Evolutionary conservation across 2,113 vertebrate genomes (phyloP).

Genomic region (Dromas ardeola): DNA sequence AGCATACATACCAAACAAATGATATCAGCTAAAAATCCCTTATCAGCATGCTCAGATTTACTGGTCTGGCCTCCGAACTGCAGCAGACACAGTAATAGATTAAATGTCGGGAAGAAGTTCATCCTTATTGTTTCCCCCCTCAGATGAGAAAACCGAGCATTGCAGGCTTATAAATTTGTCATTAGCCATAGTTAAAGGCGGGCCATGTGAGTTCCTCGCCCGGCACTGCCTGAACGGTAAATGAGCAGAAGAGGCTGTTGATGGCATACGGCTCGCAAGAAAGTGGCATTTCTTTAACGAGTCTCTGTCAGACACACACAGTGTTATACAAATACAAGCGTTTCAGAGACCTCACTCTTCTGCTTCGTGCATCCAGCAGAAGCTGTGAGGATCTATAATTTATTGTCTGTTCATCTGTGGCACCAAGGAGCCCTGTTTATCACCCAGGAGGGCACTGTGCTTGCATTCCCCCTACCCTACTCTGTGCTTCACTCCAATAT

Average conservation of each 20-base stretch:
- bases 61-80: neutral
- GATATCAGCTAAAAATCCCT: constrained; percentile 12
- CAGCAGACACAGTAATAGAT: constrained; percentile 22
- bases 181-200: neutral
- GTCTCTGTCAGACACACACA: neutral
- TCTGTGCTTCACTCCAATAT: neutral
- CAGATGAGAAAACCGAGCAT: neutral
- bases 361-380: neutral
- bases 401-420: neutral
- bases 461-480: neutral
- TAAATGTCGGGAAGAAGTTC: constrained; percentile 38
- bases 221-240: neutral
- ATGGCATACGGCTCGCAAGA: neutral
- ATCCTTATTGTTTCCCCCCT: neutral
- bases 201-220: fast-evolving
- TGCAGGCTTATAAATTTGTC: constrained; percentile 2
- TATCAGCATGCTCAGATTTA: constrained; percentile 22
- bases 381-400: neutral
- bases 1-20: neutral
- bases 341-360: neutral
- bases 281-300: neutral
- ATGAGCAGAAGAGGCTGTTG: neutral
- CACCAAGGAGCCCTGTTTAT: neutral
- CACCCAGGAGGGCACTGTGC: neutral
- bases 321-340: neutral